A percentile compares a stretch with the other conserved stretches of the same genome.
Conservation (phyloP, 2,797 vertebrate species). For the Poecilia gillii region DNA sequence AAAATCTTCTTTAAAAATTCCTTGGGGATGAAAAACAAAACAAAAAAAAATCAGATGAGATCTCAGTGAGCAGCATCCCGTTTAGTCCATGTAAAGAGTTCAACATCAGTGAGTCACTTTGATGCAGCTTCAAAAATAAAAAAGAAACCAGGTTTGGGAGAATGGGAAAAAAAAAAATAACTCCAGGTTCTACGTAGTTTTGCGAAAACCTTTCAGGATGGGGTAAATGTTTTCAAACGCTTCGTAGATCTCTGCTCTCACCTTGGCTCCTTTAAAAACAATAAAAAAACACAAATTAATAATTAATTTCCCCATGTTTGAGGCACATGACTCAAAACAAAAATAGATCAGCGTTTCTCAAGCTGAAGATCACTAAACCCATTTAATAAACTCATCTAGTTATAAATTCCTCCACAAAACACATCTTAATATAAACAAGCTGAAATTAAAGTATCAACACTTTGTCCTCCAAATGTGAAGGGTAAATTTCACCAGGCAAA, state of each 20-base stretch:
- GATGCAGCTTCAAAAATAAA: slow-evolving; percentile 10
- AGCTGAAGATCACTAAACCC: too few relatives aligned
- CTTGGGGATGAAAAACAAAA: background rate
- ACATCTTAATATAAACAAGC: too few relatives aligned
- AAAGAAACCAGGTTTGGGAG: background rate
- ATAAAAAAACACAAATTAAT: background rate
- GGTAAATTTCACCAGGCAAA: too few relatives aligned
- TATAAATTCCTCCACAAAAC: too few relatives aligned
- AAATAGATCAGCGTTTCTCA: too few relatives aligned
- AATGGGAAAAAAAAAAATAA: background rate
- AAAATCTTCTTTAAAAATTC: slow-evolving; percentile 13
- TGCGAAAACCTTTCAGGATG: slow-evolving; percentile 98
- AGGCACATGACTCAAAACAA: background rate
- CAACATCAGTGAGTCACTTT: slow-evolving; percentile 27
- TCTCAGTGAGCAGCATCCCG: slow-evolving; percentile 45
- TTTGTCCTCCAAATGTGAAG: too few relatives aligned
- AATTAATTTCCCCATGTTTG: background rate
- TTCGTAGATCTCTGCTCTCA: slow-evolving; percentile 98
- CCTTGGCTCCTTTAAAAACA: slow-evolving; percentile 91
- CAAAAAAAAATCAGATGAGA: background rate
- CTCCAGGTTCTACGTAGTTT: slow-evolving; percentile 89
- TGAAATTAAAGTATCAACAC: too few relatives aligned
- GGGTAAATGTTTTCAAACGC: slow-evolving; percentile 99
- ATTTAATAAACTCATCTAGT: too few relatives aligned
- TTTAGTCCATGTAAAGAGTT: slow-evolving; percentile 46